Evolutionary conservation across 30 jellyfish, hydroid and myxozoan genomes (phyloP).

Genomic region (Chrysaora quinquecirrha): DNA sequence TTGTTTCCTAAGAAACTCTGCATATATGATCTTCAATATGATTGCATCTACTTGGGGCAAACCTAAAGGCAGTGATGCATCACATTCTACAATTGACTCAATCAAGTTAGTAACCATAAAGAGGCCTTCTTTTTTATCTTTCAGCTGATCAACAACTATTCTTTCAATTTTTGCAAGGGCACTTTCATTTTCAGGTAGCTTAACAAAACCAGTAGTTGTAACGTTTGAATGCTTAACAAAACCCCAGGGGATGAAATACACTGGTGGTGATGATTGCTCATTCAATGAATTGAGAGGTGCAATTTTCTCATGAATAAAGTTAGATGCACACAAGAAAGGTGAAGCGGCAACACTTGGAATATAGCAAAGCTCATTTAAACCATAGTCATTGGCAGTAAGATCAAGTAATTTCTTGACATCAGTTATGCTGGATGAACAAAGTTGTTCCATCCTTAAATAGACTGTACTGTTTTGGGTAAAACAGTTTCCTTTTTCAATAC

Average conservation of each 20-base stretch:
- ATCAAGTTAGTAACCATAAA: not conserved
- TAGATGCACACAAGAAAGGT: slow-evolving; percentile 22
- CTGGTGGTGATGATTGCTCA: not conserved
- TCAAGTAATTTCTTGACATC: slow-evolving; percentile 17
- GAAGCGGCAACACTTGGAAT: slow-evolving; percentile 14
- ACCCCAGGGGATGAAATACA: slow-evolving; percentile 32
- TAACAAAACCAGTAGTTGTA: not conserved
- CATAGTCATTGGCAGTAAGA: slow-evolving; percentile 24
- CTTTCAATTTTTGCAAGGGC: not conserved
- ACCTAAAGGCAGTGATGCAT: not conserved
- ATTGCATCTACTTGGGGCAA: not conserved
- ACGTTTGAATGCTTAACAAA: slow-evolving; percentile 6
- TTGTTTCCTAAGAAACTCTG: no score
- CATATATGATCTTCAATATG: not conserved
- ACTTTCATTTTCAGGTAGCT: not conserved
- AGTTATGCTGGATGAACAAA: not conserved
- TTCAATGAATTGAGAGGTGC: not conserved
- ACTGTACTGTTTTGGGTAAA: slow-evolving; percentile 8
- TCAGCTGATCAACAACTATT: not conserved
- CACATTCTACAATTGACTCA: not conserved
- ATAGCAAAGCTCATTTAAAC: slow-evolving; percentile 9
- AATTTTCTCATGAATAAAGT: not conserved
- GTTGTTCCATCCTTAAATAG: slow-evolving; percentile 28
- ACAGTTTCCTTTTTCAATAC: not conserved
- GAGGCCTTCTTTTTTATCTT: not conserved